Evolutionary conservation across 2,888 invertebrate genomes (phyloP).

Genomic region (Malthinus flaveolus): DNA sequence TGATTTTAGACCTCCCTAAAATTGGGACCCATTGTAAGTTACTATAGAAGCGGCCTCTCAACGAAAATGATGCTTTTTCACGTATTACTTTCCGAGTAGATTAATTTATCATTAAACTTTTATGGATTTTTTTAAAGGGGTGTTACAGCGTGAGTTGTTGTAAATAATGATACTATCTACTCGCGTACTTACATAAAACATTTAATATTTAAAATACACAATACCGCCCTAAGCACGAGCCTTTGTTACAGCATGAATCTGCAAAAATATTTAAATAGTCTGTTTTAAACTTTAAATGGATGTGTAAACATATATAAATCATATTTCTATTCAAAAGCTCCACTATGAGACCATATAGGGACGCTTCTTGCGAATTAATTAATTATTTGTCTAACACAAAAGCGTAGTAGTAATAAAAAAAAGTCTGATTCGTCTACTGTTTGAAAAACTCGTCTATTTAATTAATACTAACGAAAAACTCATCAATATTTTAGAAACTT

Average conservation of each 20-base stretch:
- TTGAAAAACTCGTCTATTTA: too few relatives aligned
- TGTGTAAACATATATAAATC: slow-evolving; percentile 47
- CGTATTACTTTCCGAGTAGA: background rate
- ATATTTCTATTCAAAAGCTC: slow-evolving; percentile 35
- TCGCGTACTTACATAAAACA: background rate
- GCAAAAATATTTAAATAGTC: slow-evolving; percentile 41
- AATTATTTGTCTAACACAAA: background rate
- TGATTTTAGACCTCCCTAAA: too few relatives aligned
- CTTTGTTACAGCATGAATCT: slow-evolving; percentile 37
- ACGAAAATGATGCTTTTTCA: too few relatives aligned
- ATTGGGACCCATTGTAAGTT: too few relatives aligned
- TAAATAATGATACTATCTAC: slow-evolving; percentile 9
- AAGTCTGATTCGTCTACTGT: too few relatives aligned
- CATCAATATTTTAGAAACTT: slow-evolving; percentile 31
- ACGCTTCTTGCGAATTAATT: slow-evolving; percentile 27
- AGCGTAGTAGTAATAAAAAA: too few relatives aligned
- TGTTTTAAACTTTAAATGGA: slow-evolving; percentile 46
- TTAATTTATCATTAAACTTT: slow-evolving; percentile 2
- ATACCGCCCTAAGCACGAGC: slow-evolving; percentile 18
- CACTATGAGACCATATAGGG: slow-evolving; percentile 8
- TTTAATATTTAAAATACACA: slow-evolving; percentile 23
- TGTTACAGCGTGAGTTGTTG: background rate
- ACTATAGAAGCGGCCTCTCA: too few relatives aligned
- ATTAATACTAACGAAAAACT: background rate
- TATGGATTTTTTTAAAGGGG: background rate